phyloP scores from a whole-genome alignment of 1,140 invertebrate species.

The Musca vetustissima region DNA sequence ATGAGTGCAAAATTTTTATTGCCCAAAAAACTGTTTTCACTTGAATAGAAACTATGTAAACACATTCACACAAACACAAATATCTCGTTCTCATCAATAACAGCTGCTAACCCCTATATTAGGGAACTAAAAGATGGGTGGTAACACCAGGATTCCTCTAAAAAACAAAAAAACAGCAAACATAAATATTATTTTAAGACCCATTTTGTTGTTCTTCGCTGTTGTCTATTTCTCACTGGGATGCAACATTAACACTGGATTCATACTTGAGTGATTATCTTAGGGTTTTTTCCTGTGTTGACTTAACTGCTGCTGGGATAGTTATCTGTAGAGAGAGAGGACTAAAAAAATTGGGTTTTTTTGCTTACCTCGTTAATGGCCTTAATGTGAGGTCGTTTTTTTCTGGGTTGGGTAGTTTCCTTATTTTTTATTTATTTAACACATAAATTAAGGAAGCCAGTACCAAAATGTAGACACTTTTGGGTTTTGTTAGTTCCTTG shows the following conservation, averaged over 20 bases:
- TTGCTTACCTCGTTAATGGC: background rate
- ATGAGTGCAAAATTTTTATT: too few relatives aligned
- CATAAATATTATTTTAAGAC: slow-evolving; percentile 18
- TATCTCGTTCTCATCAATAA: background rate
- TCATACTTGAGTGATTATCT: background rate
- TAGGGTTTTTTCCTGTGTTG: background rate
- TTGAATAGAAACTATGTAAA: too few relatives aligned
- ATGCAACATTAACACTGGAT: background rate
- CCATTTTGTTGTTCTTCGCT: background rate
- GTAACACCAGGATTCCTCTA: too few relatives aligned
- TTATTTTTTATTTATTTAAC: too few relatives aligned
- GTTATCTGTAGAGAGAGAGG: background rate
- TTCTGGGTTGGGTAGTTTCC: background rate
- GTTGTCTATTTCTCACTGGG: background rate
- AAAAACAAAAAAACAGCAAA: background rate
- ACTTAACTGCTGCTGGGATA: background rate
- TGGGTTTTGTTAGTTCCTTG: too few relatives aligned
- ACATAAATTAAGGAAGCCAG: too few relatives aligned
- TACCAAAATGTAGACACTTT: too few relatives aligned
- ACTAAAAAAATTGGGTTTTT: background rate
- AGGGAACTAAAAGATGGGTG: too few relatives aligned
- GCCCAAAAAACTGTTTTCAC: too few relatives aligned
- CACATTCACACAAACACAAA: too few relatives aligned
- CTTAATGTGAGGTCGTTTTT: slow-evolving; percentile 16
- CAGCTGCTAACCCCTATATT: slow-evolving; percentile 19